Conservation (phyloP, 2,113 vertebrate species). For the Oreocharis arfaki region DNA sequence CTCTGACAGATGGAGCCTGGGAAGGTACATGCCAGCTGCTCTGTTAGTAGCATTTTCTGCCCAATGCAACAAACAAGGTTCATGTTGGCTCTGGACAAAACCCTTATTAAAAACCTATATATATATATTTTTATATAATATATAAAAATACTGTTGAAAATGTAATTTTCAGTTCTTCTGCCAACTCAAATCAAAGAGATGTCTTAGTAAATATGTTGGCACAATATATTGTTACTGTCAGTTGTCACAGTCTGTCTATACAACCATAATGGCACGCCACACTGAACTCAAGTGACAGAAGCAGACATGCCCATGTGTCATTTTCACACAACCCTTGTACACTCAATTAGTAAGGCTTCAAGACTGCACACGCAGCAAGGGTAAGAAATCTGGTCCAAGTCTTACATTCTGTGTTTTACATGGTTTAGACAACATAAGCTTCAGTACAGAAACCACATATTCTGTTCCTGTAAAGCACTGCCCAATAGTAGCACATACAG, state of each 20-base stretch:
- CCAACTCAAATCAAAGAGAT: not conserved
- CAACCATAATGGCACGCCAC: not conserved
- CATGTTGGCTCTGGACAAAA: not conserved
- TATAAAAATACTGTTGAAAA: not conserved
- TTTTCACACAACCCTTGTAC: not conserved
- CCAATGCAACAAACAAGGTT: not conserved
- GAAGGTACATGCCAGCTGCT: constrained; percentile 47
- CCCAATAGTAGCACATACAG: not conserved
- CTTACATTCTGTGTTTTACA: not conserved
- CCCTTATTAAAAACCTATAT: not conserved
- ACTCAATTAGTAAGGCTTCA: not conserved
- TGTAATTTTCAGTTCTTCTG: not conserved
- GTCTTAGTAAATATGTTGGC: not conserved
- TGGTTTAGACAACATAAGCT: not conserved
- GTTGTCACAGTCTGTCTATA: not conserved
- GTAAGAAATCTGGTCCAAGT: not conserved
- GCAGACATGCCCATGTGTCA: not conserved
- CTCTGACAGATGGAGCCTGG: constrained; percentile 39
- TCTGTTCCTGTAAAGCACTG: not conserved
- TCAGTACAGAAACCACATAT: not conserved
- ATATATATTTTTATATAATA: not conserved
- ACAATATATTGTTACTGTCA: not conserved
- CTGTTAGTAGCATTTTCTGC: not conserved
- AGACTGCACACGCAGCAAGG: not conserved
- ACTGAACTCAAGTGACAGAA: not conserved